Evolutionary conservation across 2,797 vertebrate genomes (phyloP).

Genomic region (Momotus momota): DNA sequence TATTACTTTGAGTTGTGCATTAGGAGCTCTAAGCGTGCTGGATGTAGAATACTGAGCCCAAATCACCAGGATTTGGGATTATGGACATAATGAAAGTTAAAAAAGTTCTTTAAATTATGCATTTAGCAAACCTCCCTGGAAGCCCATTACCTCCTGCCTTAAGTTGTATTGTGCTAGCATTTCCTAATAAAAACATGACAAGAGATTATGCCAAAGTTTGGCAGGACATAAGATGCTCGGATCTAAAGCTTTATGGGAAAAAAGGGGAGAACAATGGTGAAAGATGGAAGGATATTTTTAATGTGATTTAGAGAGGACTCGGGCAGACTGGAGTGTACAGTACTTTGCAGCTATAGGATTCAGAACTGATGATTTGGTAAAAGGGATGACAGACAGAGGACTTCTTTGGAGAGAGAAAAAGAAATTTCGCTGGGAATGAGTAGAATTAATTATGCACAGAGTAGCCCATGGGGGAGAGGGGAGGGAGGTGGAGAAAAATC

Average conservation of each 20-base stretch:
- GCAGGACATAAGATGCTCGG: neutral
- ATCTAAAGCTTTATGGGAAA: neutral
- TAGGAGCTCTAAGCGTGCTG: neutral
- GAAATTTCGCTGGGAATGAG: neutral
- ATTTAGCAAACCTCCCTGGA: neutral
- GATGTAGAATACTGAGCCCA: neutral
- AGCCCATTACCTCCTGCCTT: neutral
- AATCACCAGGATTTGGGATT: neutral
- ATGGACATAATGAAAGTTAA: neutral
- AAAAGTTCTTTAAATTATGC: neutral
- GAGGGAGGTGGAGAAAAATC: neutral
- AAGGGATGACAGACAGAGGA: neutral
- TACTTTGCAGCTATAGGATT: neutral
- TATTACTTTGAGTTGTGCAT: neutral
- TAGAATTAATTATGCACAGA: constrained; percentile 46
- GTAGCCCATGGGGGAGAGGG: neutral
- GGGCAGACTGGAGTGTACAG: neutral
- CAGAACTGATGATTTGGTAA: neutral
- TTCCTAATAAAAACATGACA: constrained; percentile 20
- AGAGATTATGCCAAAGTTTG: neutral
- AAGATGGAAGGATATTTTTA: neutral
- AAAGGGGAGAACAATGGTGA: neutral
- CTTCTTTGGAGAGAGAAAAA: constrained; percentile 6
- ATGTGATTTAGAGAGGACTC: neutral
- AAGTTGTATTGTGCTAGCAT: neutral